Conservation (phyloP, 2,888 invertebrate species). For the Eupithecia centaureata region DNA sequence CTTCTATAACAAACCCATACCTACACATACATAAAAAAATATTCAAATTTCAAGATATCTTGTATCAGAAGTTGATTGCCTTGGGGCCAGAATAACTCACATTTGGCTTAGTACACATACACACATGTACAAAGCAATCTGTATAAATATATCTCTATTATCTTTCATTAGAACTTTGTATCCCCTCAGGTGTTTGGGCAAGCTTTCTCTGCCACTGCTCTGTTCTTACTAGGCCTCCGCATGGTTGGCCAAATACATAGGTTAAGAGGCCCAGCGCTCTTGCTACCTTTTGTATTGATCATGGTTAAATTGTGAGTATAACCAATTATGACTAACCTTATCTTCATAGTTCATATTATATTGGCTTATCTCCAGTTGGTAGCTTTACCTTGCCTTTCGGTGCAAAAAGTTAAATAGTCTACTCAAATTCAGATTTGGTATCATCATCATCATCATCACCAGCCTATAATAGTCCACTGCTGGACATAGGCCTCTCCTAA, state of each 20-base stretch:
- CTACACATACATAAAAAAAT: too few relatives aligned
- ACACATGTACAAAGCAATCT: too few relatives aligned
- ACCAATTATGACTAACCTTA: not conserved
- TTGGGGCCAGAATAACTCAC: too few relatives aligned
- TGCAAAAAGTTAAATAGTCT: not conserved
- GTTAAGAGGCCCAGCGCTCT: conserved; percentile 89
- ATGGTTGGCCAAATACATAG: conserved; percentile 96
- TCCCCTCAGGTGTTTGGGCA: conserved; percentile 87
- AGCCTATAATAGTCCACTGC: too few relatives aligned
- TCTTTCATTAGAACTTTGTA: conserved; percentile 8
- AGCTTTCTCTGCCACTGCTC: conserved; percentile 95
- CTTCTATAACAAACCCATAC: too few relatives aligned
- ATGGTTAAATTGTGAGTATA: conserved; percentile 92
- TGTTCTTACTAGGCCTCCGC: conserved; percentile 94
- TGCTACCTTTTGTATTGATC: conserved; percentile 94
- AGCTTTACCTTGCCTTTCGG: not conserved
- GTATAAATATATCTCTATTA: not conserved
- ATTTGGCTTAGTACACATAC: too few relatives aligned
- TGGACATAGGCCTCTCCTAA: too few relatives aligned
- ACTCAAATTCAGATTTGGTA: not conserved
- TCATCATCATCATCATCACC: too few relatives aligned
- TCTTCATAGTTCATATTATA: not conserved
- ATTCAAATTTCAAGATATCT: too few relatives aligned
- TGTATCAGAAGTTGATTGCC: too few relatives aligned
- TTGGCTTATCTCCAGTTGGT: not conserved